These are phyloP conservation scores for Lepus oiostolus DNA, from an alignment of 2,797 vertebrate genomes.

Conservation along the genomic window DNA sequence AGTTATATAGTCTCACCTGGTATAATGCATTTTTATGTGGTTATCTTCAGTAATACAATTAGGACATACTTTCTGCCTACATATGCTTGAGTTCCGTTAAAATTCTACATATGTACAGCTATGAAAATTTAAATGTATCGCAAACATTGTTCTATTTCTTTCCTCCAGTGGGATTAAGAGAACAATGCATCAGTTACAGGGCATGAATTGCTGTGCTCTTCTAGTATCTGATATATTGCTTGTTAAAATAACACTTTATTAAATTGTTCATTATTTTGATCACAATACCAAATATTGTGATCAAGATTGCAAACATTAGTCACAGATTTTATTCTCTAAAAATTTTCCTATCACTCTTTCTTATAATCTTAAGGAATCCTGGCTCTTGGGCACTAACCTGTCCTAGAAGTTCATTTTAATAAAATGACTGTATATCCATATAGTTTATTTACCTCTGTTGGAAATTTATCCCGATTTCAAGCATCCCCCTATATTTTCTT, in stretches of 20 bases:
- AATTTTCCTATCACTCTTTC: neutral
- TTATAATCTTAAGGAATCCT: neutral
- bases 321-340: neutral
- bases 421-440: neutral
- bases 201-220: neutral
- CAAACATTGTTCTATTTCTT: neutral
- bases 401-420: conserved; percentile 15
- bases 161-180: neutral
- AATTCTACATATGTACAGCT: neutral
- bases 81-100: neutral
- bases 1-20: neutral
- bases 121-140: neutral
- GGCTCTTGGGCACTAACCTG: neutral
- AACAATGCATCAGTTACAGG: neutral
- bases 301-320: neutral
- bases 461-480: neutral
- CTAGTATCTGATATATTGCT: neutral
- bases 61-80: neutral
- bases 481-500: neutral
- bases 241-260: conserved; percentile 29
- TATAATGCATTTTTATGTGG: neutral
- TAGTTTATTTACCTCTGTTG: neutral
- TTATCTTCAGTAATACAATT: neutral
- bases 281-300: neutral
- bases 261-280: neutral